Percentiles rank a stretch among this genome's conserved stretches.
Evolutionary conservation across 2,888 invertebrate species (phyloP).

Genomic region (Alentia gelatinosa): DNA sequence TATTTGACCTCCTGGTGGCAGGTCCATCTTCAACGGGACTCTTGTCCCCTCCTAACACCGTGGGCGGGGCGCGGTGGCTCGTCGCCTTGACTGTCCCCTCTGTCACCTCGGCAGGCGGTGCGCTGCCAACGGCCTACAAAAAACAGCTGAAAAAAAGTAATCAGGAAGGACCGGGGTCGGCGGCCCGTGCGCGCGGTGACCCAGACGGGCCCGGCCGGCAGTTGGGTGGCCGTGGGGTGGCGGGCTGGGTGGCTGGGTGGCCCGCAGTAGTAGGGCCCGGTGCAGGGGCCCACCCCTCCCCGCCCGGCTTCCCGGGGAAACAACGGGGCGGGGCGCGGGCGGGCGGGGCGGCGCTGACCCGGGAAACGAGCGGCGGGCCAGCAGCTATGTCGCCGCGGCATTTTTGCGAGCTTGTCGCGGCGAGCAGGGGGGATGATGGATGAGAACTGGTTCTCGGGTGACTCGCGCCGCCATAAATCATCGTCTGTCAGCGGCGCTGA

Average conservation of each 20-base stretch:
- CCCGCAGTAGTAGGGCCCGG: no score
- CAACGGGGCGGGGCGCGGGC: constrained; percentile 25
- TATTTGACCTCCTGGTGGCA: neutral
- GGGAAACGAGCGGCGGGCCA: constrained; percentile 45
- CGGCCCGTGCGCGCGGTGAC: neutral
- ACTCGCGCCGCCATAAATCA: constrained; percentile 52
- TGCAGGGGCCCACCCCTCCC: neutral
- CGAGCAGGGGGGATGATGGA: constrained; percentile 37
- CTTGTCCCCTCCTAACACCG: no score
- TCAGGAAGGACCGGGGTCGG: neutral
- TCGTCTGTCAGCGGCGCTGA: constrained; percentile 38
- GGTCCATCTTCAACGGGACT: no score
- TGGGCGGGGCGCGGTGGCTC: no score
- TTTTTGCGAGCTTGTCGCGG: constrained; percentile 30
- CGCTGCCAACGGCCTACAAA: no score
- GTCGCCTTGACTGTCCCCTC: no score
- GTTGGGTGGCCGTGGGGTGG: neutral
- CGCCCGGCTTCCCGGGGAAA: neutral
- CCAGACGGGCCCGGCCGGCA: neutral
- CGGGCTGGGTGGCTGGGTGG: neutral
- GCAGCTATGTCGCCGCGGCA: constrained; percentile 23
- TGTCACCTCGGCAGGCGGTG: no score
- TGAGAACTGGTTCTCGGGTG: constrained; percentile 43
- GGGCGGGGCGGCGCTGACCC: constrained; percentile 24
- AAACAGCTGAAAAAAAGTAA: no score